Conservation (phyloP, 2,888 invertebrate species). For the Horisme vitalbata region DNA sequence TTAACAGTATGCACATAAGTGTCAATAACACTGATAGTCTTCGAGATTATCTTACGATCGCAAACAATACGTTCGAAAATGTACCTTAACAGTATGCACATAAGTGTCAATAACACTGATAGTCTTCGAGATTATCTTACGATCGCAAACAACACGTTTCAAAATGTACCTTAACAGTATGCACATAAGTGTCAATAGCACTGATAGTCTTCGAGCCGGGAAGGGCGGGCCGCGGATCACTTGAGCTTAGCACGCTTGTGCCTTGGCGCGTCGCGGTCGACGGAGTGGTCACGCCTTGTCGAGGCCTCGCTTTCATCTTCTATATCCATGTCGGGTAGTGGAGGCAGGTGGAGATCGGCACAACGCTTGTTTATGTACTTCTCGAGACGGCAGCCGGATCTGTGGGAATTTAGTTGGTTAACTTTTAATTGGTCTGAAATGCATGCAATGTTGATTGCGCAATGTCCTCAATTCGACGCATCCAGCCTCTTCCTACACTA, state of each 20-base stretch:
- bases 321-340: slow-evolving; percentile 57
- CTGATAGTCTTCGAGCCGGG: slow-evolving; percentile 55
- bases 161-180: slow-evolving; percentile 18
- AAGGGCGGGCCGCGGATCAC: slow-evolving; percentile 45
- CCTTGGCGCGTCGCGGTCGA: slow-evolving; percentile 40
- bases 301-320: slow-evolving; percentile 25
- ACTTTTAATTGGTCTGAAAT: too few relatives aligned
- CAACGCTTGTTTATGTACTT: slow-evolving; percentile 88
- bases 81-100: too few relatives aligned
- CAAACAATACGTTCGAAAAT: too few relatives aligned
- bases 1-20: too few relatives aligned
- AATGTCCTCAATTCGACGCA: too few relatives aligned
- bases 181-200: slow-evolving; percentile 42
- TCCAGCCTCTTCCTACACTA: too few relatives aligned
- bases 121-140: too few relatives aligned
- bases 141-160: too few relatives aligned
- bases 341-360: slow-evolving; percentile 84
- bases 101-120: too few relatives aligned
- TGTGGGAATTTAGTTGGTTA: slow-evolving; percentile 53
- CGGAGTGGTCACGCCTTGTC: slow-evolving; percentile 26
- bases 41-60: too few relatives aligned
- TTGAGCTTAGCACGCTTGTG: slow-evolving; percentile 57
- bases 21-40: too few relatives aligned
- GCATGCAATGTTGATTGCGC: too few relatives aligned
- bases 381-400: slow-evolving; percentile 88